A percentile compares a stretch with the other conserved stretches of the same genome.
phyloP scores from a whole-genome alignment of 1,140 invertebrate species.

The Drosophila serrata region DNA sequence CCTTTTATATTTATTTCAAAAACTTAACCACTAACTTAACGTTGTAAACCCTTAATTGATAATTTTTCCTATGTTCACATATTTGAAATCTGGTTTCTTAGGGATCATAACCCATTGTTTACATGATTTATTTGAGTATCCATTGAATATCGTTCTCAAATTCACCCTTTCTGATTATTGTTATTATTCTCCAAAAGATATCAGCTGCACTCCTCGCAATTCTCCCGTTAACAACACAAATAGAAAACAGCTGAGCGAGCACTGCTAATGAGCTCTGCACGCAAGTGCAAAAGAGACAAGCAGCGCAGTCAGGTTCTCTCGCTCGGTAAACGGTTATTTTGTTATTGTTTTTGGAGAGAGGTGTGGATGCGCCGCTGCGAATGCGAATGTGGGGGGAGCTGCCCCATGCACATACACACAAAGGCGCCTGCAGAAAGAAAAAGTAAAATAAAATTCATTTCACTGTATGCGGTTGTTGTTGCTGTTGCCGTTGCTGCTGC shows the following conservation, averaged over 20 bases:
- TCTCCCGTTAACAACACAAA: slow-evolving; percentile 39
- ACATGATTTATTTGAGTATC: not conserved
- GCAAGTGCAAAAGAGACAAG: slow-evolving; percentile 30
- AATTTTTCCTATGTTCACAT: too few relatives aligned
- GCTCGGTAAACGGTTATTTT: slow-evolving; percentile 29
- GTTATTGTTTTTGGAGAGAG: slow-evolving; percentile 46
- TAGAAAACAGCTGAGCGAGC: slow-evolving; percentile 35
- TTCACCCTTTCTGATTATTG: not conserved
- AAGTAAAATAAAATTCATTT: slow-evolving; percentile 66
- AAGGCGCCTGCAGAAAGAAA: slow-evolving; percentile 49
- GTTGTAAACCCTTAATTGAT: too few relatives aligned
- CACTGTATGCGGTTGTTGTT: slow-evolving; percentile 33
- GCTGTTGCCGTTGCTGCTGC: slow-evolving; percentile 54
- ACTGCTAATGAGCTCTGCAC: slow-evolving; percentile 12
- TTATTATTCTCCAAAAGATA: slow-evolving; percentile 14
- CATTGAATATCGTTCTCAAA: not conserved
- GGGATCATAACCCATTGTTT: not conserved
- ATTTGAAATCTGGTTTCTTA: not conserved
- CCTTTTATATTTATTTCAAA: not conserved
- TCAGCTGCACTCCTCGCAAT: slow-evolving; percentile 34
- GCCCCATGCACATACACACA: slow-evolving; percentile 17
- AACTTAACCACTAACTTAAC: not conserved
- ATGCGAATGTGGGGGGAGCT: slow-evolving; percentile 16
- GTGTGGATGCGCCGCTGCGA: slow-evolving; percentile 17
- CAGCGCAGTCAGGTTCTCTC: slow-evolving; percentile 8